These are phyloP conservation scores for Palythoa grandis DNA, from an alignment of 92 coral and sea anemone genomes.

Conservation along the genomic window DNA sequence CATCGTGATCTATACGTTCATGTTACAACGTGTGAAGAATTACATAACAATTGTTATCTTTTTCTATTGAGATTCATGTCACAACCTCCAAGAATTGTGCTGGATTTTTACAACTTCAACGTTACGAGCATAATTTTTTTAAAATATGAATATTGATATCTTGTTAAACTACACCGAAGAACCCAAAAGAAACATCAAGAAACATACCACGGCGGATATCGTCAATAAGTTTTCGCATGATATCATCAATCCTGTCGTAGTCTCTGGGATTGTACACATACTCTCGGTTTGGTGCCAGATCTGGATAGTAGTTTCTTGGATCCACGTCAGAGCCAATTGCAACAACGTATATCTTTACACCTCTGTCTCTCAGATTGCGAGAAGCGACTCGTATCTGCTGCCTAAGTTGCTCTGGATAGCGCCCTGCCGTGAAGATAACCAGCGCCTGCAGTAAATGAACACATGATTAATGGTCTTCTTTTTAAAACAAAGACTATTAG, in stretches of 20 bases:
- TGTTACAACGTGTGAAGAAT: no score
- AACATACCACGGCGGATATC: slow-evolving; percentile 7
- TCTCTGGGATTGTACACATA: slow-evolving; percentile 26
- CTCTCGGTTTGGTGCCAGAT: neutral
- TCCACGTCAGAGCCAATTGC: slow-evolving; percentile 69
- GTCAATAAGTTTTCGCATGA: neutral
- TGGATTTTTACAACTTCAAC: no score
- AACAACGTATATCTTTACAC: slow-evolving; percentile 58
- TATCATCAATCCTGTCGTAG: slow-evolving; percentile 4
- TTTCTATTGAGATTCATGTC: no score
- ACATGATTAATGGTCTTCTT: neutral
- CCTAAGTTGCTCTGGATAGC: slow-evolving; percentile 16
- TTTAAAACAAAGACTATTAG: no score
- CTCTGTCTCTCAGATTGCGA: slow-evolving; percentile 55
- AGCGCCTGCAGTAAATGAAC: neutral
- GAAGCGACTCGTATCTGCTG: slow-evolving; percentile 48
- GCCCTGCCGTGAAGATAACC: slow-evolving; percentile 38
- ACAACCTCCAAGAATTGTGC: no score
- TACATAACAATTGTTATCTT: no score
- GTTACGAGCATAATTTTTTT: no score
- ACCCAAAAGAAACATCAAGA: no score
- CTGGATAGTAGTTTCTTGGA: slow-evolving; percentile 40
- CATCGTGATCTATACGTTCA: no score
- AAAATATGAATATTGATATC: no score
- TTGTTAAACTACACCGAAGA: no score